These are phyloP conservation scores for Drosophila koepferae DNA, from an alignment of 2,888 invertebrate species.

Conservation along the genomic window DNA sequence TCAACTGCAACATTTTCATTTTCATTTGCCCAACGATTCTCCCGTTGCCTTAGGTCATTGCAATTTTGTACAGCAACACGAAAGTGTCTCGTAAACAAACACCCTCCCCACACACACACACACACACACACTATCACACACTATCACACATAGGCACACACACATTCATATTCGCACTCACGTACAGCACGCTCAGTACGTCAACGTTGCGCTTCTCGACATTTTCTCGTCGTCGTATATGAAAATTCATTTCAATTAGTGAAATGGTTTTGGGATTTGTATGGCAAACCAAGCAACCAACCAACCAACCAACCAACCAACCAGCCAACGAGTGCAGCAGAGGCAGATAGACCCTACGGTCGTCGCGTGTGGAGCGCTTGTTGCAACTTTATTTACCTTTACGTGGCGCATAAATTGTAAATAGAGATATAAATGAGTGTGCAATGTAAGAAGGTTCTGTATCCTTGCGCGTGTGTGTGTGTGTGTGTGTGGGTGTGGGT, in stretches of 20 bases:
- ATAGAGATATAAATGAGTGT: constrained; percentile 62
- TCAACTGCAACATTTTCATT: constrained; percentile 39
- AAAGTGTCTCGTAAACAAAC: constrained; percentile 59
- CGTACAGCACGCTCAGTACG: constrained; percentile 16
- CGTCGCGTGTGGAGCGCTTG: constrained; percentile 53
- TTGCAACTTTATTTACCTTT: constrained; percentile 74
- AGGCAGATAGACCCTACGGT: constrained; percentile 12
- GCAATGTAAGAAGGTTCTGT: constrained; percentile 19
- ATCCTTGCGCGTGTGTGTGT: neutral
- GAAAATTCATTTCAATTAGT: constrained; percentile 83
- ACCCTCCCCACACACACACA: constrained; percentile 15
- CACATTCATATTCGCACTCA: constrained; percentile 6
- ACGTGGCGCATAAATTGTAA: constrained; percentile 70
- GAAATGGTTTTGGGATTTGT: constrained; percentile 81
- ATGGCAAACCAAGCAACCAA: constrained; percentile 47
- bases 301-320: constrained; percentile 5
- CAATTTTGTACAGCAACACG: constrained; percentile 64
- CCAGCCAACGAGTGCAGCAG: constrained; percentile 36
- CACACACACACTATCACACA: neutral
- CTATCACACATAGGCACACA: neutral
- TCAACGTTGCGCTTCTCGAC: constrained; percentile 44
- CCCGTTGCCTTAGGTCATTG: constrained; percentile 70
- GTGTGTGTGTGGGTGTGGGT: neutral
- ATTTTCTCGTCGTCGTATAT: constrained; percentile 48
- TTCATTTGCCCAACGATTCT: constrained; percentile 46